Base-by-base conservation (phyloP, 2,888 invertebrate genomes). In the Patella caerulea region DNA sequence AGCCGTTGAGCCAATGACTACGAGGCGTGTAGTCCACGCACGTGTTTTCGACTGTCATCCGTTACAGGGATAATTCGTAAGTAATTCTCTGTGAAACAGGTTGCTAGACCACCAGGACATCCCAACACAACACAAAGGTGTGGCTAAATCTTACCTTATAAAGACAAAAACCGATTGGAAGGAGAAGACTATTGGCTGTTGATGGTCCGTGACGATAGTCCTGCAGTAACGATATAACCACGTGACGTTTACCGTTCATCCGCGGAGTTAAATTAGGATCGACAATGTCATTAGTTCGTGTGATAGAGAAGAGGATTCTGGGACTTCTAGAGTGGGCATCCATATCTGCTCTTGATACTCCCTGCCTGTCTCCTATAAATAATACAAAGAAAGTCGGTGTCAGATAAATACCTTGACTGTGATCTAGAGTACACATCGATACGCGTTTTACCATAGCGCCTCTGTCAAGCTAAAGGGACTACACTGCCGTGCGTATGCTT, bases 151-250 rank as follows among this genome's bases (percentile, higher is more conserved):
- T 80, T 81, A 89, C 90, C 86, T 86, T 89, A 78, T 89, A 90
- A 9, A 90, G 71, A 71, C 85, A 82, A 78, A 87, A 88, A 9
- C 90, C 90, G 14, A 90, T 86, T 9, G 85, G 86, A 5, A 88
- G 85, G 1, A 88, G 80, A 34, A 90, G 80, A 59, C 85, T 86
- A 78, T 88, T 88, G 71, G 86, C 85, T 0, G 87, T 86, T 15
- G 82, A 76, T 11, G 86, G 81, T 12, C 89, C 87, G 45, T 87
- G 86, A 7, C 89, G 82, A 81, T 89, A 90, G 79, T 90, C 89
- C 79, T 90, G 90, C 53, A 89, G 74, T n/a, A 90, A 79, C 15
- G 89, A 89, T 15, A 90, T 83, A 15, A 90, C 80, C 78, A 88
- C 84, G 83, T 90, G 90, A 75, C 87, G 84, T 80, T 86, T 88